Evolutionary conservation across 2,888 invertebrate species (phyloP), one percentile per base, ranked within the genome.

Genomic region (Cantharis nigra): DNA sequence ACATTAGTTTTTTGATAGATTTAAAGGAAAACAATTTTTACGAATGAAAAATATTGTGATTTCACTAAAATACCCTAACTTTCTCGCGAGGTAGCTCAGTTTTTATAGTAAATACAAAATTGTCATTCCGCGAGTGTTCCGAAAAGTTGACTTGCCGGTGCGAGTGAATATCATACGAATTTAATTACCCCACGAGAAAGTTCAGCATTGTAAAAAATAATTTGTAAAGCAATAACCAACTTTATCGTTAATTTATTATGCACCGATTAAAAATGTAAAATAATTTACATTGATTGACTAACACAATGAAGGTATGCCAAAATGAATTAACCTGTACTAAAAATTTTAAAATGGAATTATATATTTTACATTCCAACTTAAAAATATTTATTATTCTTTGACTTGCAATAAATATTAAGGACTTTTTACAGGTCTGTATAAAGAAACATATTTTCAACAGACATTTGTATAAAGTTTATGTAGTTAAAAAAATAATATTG

Each of bases 401-500:
- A 49, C n/a, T 49, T 49, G 49, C 49, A 49, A 49, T 49, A 49
- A 49, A 49, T 49, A 49, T 30, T 71, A 71, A 71, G 33, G 49
- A 71, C 63, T 71, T 71, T 18, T 71, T 71, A 77, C 26, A 76
- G 26, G 26, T 72, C 71, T 63, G 72, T 67, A 70, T 76, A 76
- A 72, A 49, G 33, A 69, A 72, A 71, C 62, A 16, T 76, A 71
- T 63, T 63, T 72, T 69, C 69, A 20, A 74, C 69, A 64, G 69
- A 28, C 77, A 63, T 65, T 69, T 69, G 69, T 78, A 72, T 26
- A 78, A 63, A 77, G 64, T 81, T 69, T 72, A 70, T 62, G 80
- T 83, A 83, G 81, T 78, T 76, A 76, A 80, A 77, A 67, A 23
- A 80, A 81, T 75, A 76, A 74, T 81, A 81, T 82, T 82, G 79